Percentiles rank a stretch among this genome's conserved stretches.
These are phyloP conservation scores for Pterocles gutturalis DNA, from an alignment of 2,113 vertebrate species.

Conservation along the genomic window DNA sequence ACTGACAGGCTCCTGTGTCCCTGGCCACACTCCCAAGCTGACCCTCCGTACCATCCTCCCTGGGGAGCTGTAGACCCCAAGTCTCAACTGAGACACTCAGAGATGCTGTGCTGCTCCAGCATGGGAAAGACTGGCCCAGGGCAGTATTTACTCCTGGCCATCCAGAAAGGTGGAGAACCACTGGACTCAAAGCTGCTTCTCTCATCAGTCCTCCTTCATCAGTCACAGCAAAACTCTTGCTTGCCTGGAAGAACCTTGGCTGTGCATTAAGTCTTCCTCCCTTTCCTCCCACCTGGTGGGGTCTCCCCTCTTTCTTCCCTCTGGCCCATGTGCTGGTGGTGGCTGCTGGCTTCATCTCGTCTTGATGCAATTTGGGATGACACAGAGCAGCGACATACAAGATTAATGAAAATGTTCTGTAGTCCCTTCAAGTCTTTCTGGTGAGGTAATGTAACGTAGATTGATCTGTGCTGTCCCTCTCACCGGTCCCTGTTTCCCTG, in stretches of 20 bases:
- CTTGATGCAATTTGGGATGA: not conserved
- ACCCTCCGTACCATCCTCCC: fast-evolving
- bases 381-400: not conserved
- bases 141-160: not conserved
- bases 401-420: constrained; percentile 45
- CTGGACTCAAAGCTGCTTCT: not conserved
- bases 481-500: not conserved
- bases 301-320: not conserved
- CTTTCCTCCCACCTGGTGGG: fast-evolving
- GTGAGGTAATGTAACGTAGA: constrained; percentile 44
- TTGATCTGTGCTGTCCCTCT: constrained; percentile 38
- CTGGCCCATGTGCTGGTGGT: fast-evolving
- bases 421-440: constrained; percentile 6
- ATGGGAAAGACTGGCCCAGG: not conserved
- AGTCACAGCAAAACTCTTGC: not conserved
- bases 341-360: not conserved
- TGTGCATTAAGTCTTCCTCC: not conserved
- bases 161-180: not conserved
- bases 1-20: not conserved
- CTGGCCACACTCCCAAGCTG: not conserved
- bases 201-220: not conserved
- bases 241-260: not conserved
- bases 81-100: not conserved
- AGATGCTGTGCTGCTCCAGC: not conserved
- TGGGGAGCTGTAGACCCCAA: not conserved